Conservation (phyloP, 2,797 vertebrate genomes). For the Odontamblyopus rebecca region DNA sequence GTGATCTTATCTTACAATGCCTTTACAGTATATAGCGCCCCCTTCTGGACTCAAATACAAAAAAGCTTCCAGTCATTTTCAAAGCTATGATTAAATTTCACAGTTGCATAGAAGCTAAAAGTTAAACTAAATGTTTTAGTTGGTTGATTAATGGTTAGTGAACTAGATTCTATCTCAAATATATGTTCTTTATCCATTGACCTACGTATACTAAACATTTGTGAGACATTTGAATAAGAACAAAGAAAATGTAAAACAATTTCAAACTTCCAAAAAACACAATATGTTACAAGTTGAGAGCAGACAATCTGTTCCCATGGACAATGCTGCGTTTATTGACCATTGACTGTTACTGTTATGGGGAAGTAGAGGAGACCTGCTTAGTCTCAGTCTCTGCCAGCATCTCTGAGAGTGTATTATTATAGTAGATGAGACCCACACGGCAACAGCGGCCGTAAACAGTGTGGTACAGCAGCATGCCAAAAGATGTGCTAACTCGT, state of each 20-base stretch:
- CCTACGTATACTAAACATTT: too few species aligned
- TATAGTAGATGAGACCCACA: conserved; percentile 17
- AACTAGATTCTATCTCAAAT: too few species aligned
- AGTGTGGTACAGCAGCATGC: conserved; percentile 62
- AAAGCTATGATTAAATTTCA: too few species aligned
- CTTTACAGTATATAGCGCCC: not conserved
- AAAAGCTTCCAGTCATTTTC: not conserved
- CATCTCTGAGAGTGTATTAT: conserved; percentile 18
- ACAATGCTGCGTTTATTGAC: conserved; percentile 54
- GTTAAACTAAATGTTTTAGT: too few species aligned
- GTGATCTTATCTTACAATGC: not conserved
- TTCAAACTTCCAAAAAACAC: too few species aligned
- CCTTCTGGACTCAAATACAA: not conserved
- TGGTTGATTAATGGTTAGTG: too few species aligned
- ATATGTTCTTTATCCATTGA: too few species aligned
- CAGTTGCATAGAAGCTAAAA: too few species aligned
- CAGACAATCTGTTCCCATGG: conserved; percentile 18
- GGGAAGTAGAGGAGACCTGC: conserved; percentile 5
- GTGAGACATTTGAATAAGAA: too few species aligned
- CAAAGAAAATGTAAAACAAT: too few species aligned
- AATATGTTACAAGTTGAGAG: not conserved
- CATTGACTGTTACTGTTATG: conserved; percentile 2
- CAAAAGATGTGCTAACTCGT: conserved; percentile 76
- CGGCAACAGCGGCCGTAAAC: conserved; percentile 42
- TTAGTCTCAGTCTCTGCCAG: conserved; percentile 18